Evolutionary conservation across 2,113 vertebrate genomes (phyloP).

Genomic region (Dipodomys merriami): DNA sequence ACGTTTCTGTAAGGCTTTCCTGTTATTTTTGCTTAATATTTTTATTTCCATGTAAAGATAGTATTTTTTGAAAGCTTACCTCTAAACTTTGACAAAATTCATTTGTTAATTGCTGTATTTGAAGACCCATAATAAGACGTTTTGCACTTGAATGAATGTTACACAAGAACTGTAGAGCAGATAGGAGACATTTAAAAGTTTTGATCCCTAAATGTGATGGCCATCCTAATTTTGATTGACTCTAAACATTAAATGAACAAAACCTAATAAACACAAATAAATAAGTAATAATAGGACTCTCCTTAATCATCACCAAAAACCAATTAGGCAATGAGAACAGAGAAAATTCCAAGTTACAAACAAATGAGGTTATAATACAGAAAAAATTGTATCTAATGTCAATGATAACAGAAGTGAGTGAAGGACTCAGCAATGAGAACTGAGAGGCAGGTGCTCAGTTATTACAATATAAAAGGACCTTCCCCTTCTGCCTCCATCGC

Average conservation of each 20-base stretch:
- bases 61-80: background rate
- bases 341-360: background rate
- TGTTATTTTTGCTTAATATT: too few relatives aligned
- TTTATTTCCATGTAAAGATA: background rate
- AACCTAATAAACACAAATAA: background rate
- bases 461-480: background rate
- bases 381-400: background rate
- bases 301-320: background rate
- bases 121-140: background rate
- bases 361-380: background rate
- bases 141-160: background rate
- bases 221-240: background rate
- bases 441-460: accelerated
- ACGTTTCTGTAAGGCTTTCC: too few relatives aligned
- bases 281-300: background rate
- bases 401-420: background rate
- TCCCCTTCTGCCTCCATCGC: too few relatives aligned
- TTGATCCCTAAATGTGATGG: background rate
- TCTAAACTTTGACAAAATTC: background rate
- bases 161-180: background rate
- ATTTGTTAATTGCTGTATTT: background rate
- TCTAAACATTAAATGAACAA: background rate
- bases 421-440: background rate
- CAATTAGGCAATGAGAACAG: background rate
- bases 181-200: background rate